Percentiles rank a stretch among this genome's conserved stretches.
Conservation (phyloP, 2,888 invertebrate genomes). For the Dromius quadrimaculatus region DNA sequence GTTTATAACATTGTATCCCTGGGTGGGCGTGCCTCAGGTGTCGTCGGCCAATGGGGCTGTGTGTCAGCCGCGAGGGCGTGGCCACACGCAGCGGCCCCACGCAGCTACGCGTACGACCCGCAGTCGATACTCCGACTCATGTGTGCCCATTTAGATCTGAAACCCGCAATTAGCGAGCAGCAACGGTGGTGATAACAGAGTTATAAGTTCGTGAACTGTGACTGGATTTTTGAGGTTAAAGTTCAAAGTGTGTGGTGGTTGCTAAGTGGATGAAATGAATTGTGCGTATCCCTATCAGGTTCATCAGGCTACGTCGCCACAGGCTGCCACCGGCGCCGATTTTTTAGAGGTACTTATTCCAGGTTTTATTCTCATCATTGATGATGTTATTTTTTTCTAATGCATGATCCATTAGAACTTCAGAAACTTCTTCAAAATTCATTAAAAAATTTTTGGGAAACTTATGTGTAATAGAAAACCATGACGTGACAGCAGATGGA, state of each 20-base stretch:
- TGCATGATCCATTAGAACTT: too few species aligned
- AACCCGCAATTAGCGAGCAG: conserved; percentile 42
- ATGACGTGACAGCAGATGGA: too few species aligned
- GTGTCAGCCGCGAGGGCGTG: conserved; percentile 57
- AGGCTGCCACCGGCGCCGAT: conserved; percentile 63
- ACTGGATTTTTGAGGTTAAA: too few species aligned
- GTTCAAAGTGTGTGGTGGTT: too few species aligned
- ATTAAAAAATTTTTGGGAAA: too few species aligned
- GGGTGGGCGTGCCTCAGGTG: conserved; percentile 41
- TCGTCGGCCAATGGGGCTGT: conserved; percentile 28
- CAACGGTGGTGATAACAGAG: conserved; percentile 9
- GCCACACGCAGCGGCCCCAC: conserved; percentile 57
- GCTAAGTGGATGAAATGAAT: conserved; percentile 60
- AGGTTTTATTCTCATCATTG: too few species aligned
- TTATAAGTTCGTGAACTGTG: too few species aligned
- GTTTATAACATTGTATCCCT: conserved; percentile 31
- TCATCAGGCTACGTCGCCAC: conserved; percentile 62
- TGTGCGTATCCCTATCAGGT: conserved; percentile 65
- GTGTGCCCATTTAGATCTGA: conserved; percentile 44
- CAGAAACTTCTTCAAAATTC: too few species aligned
- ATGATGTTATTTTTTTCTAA: too few species aligned
- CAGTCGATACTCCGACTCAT: conserved; percentile 49
- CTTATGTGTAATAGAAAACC: too few species aligned
- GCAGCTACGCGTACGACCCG: conserved; percentile 55
- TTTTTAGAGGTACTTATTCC: conserved; percentile 65